phyloP scores from a whole-genome alignment of 2,113 vertebrate species.

The Sorex araneus region DNA sequence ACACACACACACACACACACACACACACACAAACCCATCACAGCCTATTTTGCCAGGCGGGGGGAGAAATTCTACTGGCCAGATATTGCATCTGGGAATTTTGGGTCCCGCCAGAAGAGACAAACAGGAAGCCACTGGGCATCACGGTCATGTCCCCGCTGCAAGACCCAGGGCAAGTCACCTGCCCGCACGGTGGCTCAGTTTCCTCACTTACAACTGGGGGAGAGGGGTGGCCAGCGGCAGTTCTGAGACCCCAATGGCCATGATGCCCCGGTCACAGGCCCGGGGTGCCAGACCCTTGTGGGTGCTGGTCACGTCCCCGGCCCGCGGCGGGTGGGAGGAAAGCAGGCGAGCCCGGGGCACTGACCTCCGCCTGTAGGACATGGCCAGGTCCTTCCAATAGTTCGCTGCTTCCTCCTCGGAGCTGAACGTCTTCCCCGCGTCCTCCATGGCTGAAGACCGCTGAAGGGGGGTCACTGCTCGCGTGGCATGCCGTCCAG shows the following conservation, averaged over 20 bases:
- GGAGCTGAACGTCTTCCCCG: constrained; percentile 90
- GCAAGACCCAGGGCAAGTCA: not conserved
- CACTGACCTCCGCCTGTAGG: constrained; percentile 94
- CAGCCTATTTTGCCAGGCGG: not conserved
- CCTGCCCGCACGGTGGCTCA: not conserved
- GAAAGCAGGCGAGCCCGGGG: not conserved
- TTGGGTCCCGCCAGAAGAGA: not conserved
- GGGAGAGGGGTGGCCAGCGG: not conserved
- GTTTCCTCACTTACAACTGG: not conserved
- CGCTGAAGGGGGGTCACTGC: constrained; percentile 64
- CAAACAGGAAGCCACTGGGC: rapidly evolving
- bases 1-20: not conserved
- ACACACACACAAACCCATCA: too few relatives aligned
- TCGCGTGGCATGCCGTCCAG: constrained; percentile 78
- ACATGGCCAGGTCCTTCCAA: constrained; percentile 94
- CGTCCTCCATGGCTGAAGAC: constrained; percentile 91
- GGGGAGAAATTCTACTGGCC: not conserved
- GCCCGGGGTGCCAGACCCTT: not conserved
- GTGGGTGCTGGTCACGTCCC: too few relatives aligned
- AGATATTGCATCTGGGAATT: not conserved
- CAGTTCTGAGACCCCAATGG: not conserved
- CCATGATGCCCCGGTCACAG: not conserved
- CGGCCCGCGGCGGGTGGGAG: not conserved
- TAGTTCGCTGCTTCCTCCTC: constrained; percentile 93
- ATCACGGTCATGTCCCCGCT: not conserved